A percentile compares a stretch with the other conserved stretches of the same genome.
Evolutionary conservation across 2,113 vertebrate species (phyloP).

Genomic region (Cephalopterus ornatus): DNA sequence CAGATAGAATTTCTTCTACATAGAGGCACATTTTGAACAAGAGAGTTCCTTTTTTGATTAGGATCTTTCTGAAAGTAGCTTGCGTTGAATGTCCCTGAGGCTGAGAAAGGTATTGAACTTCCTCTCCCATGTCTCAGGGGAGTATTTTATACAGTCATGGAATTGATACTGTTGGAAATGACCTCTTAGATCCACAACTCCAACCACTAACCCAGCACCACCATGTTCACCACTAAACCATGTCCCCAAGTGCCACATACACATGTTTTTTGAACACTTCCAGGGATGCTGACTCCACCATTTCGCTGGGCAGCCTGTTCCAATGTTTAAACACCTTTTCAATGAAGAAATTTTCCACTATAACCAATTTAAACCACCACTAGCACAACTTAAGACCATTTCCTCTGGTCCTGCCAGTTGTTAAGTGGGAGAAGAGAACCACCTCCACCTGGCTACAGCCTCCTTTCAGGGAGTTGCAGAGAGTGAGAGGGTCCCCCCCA

Average conservation of each 20-base stretch:
- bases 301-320: not conserved
- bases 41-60: not conserved
- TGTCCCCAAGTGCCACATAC: not conserved
- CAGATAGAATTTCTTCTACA: not conserved
- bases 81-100: not conserved
- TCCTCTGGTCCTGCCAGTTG: not conserved
- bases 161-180: not conserved
- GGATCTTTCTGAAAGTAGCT: not conserved
- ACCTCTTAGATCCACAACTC: not conserved
- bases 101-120: not conserved
- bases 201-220: not conserved
- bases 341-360: not conserved
- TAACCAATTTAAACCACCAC: not conserved
- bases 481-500: not conserved
- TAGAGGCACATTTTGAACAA: not conserved
- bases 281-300: no score
- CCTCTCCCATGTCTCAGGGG: not conserved
- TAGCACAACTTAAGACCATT: rapidly evolving
- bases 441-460: not conserved
- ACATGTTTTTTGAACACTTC: not conserved
- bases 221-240: not conserved
- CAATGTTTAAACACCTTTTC: not conserved
- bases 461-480: not conserved
- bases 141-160: not conserved
- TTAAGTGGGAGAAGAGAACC: not conserved